These are phyloP conservation scores for Orthosia incerta DNA, from an alignment of 2,888 invertebrate species.

Conservation along the genomic window DNA sequence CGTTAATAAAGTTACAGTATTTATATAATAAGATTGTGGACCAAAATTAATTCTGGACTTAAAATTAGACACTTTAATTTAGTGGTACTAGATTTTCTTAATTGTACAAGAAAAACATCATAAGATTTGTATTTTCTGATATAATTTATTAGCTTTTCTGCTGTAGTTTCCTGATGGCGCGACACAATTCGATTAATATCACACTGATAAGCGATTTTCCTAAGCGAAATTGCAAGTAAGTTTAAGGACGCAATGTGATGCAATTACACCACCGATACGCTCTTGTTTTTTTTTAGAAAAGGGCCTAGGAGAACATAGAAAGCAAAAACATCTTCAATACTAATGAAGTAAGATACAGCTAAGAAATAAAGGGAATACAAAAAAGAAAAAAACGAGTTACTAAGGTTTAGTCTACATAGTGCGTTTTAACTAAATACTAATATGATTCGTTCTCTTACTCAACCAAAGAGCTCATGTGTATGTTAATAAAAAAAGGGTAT, in stretches of 20 bases:
- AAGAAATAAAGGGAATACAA: background rate
- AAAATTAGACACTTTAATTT: background rate
- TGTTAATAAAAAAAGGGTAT: too few relatives aligned
- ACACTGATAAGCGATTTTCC: too few relatives aligned
- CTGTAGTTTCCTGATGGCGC: too few relatives aligned
- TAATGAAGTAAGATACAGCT: background rate
- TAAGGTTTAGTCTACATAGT: background rate
- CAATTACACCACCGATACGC: too few relatives aligned
- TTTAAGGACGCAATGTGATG: too few relatives aligned
- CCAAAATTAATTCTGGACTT: constrained; percentile 14
- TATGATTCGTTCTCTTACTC: too few relatives aligned
- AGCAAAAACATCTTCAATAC: background rate
- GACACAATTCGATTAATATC: too few relatives aligned
- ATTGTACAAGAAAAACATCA: background rate
- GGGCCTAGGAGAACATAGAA: too few relatives aligned
- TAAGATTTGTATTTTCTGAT: constrained; percentile 1
- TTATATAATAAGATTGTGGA: constrained; percentile 25
- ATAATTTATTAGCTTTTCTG: background rate
- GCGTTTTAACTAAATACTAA: too few relatives aligned
- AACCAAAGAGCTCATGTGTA: too few relatives aligned
- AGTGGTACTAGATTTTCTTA: constrained; percentile 4
- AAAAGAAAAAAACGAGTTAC: background rate
- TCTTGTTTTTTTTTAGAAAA: too few relatives aligned
- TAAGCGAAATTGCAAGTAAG: too few relatives aligned
- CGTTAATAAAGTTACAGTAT: constrained; percentile 19